A percentile compares a stretch with the other conserved stretches of the same genome.
Evolutionary conservation across 2,888 invertebrate species (phyloP).

Genomic region (Gibbula magus): DNA sequence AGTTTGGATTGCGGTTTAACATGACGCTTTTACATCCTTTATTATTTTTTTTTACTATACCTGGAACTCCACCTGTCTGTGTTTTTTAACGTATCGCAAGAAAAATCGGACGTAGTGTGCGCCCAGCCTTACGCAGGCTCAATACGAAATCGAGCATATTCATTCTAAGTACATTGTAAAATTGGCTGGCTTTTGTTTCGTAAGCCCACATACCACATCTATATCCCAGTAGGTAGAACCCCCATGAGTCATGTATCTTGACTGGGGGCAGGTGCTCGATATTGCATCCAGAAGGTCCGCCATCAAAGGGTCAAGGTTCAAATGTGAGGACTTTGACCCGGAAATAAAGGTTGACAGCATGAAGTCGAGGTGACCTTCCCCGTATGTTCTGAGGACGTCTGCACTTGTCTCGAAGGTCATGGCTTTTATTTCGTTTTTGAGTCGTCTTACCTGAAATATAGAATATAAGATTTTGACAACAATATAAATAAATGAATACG

Average conservation of each 20-base stretch:
- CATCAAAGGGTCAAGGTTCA: neutral
- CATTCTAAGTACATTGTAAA: too few relatives aligned
- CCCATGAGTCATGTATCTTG: constrained; percentile 52
- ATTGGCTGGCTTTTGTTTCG: too few relatives aligned
- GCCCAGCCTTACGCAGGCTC: too few relatives aligned
- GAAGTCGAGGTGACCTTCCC: constrained; percentile 47
- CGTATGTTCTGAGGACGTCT: constrained; percentile 48
- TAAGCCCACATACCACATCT: neutral
- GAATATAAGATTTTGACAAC: too few relatives aligned
- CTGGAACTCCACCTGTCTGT: too few relatives aligned
- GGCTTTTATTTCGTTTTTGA: constrained; percentile 42
- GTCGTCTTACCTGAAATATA: constrained; percentile 40
- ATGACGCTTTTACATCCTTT: too few relatives aligned
- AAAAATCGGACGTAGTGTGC: too few relatives aligned
- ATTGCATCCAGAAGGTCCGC: constrained; percentile 42
- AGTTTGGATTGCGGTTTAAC: too few relatives aligned
- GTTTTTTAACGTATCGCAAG: too few relatives aligned
- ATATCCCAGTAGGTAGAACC: constrained; percentile 34
- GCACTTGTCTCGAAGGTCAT: constrained; percentile 46
- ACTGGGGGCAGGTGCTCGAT: constrained; percentile 39
- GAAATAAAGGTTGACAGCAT: neutral
- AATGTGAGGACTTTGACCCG: neutral
- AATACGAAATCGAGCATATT: too few relatives aligned
- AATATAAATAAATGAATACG: too few relatives aligned
- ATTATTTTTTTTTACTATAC: too few relatives aligned